phyloP scores from a whole-genome alignment of 2,888 invertebrate species.

The Polymixis flavicincta region DNA sequence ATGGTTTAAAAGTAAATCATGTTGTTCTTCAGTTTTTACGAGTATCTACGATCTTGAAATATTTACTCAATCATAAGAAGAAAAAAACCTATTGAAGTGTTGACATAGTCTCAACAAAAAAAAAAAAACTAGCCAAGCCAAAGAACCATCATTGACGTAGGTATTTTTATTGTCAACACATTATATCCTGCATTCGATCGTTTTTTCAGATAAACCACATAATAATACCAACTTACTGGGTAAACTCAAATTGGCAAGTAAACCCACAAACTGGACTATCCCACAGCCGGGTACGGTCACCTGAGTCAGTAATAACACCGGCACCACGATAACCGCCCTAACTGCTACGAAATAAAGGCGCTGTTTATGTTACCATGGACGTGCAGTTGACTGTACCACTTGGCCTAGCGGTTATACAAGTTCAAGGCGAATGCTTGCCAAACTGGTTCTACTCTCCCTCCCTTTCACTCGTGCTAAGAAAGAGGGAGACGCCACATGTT shows the following conservation, averaged over 20 bases:
- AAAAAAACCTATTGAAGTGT: neutral
- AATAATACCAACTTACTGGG: neutral
- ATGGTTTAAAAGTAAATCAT: neutral
- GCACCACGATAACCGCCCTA: neutral
- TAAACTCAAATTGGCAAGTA: conserved; percentile 51
- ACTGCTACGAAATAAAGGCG: neutral
- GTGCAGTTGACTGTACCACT: conserved; percentile 43
- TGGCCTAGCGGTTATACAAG: conserved; percentile 75
- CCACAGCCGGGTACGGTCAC: conserved; percentile 33
- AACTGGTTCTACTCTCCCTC: conserved; percentile 71
- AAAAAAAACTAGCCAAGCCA: neutral
- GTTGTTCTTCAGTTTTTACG: neutral
- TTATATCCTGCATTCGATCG: neutral
- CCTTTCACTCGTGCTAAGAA: conserved; percentile 55
- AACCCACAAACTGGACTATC: conserved; percentile 45
- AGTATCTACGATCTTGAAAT: neutral
- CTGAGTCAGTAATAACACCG: neutral
- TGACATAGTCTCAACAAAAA: conserved; percentile 19
- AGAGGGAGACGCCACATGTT: conserved; percentile 62
- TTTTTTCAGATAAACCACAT: neutral
- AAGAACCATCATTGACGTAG: neutral
- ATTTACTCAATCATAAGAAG: neutral
- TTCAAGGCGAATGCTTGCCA: conserved; percentile 76
- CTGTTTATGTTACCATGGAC: conserved; percentile 11
- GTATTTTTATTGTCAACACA: neutral